phyloP scores from a whole-genome alignment of 2,113 vertebrate genomes.

The Datnioides undecimradiatus region DNA sequence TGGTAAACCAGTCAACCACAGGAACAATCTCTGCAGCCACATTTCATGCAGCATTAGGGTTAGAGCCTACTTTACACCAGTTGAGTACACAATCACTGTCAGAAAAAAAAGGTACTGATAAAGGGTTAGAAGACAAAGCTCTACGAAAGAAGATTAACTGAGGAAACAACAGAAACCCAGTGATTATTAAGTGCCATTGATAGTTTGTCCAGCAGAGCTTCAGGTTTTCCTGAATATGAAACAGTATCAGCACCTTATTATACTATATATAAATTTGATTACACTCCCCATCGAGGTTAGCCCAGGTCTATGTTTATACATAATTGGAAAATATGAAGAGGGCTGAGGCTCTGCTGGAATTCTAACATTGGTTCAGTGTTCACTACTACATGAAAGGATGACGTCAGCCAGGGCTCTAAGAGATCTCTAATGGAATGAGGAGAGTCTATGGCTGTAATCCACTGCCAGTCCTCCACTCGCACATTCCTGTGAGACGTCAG shows the following conservation, averaged over 20 bases:
- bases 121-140: slow-evolving; percentile 34
- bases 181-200: slow-evolving; percentile 7
- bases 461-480: slow-evolving; percentile 46
- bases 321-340: slow-evolving; percentile 18
- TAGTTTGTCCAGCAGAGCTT: slow-evolving; percentile 55
- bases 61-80: slow-evolving; percentile 33
- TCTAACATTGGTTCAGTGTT: slow-evolving; percentile 19
- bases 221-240: not conserved
- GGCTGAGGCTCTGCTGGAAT: slow-evolving; percentile 56
- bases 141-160: slow-evolving; percentile 21
- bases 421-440: slow-evolving; percentile 44
- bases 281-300: not conserved
- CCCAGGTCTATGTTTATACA: not conserved
- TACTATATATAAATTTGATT: slow-evolving; percentile 10
- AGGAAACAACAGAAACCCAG: slow-evolving; percentile 45
- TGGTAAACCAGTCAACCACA: slow-evolving; percentile 38
- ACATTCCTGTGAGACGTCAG: slow-evolving; percentile 56
- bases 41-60: slow-evolving; percentile 61
- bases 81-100: slow-evolving; percentile 17
- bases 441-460: slow-evolving; percentile 48
- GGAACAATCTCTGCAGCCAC: slow-evolving; percentile 64
- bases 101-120: slow-evolving; percentile 24
- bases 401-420: slow-evolving; percentile 47
- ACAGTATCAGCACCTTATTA: not conserved
- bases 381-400: slow-evolving; percentile 45